Evolutionary conservation across 2,113 vertebrate genomes (phyloP).

Genomic region (Tachycineta bicolor): DNA sequence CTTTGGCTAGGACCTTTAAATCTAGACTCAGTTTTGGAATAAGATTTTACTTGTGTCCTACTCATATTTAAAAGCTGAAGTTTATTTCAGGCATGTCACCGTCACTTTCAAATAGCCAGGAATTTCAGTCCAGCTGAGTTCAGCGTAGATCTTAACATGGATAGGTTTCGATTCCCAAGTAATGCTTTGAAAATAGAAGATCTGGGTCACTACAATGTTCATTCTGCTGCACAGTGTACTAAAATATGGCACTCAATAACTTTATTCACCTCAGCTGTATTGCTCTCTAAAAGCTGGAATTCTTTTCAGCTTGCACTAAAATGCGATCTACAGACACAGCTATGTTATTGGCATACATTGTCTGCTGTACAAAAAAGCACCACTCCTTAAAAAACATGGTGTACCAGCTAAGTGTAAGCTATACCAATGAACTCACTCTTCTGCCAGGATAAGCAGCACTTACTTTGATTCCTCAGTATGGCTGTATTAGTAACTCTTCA

Average conservation of each 20-base stretch:
- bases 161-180: not conserved
- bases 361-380: rapidly evolving
- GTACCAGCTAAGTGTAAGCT: not conserved
- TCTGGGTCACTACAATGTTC: not conserved
- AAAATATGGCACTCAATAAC: not conserved
- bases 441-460: not conserved
- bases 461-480: not conserved
- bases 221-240: not conserved
- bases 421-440: not conserved
- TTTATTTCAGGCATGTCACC: not conserved
- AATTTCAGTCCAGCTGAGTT: not conserved
- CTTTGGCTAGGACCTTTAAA: not conserved
- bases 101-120: not conserved
- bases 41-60: not conserved
- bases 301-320: not conserved
- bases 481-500: not conserved
- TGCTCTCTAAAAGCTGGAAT: not conserved
- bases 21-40: not conserved
- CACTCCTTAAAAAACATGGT: not conserved
- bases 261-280: not conserved
- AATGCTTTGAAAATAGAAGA: not conserved
- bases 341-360: not conserved
- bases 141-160: not conserved
- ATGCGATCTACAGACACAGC: not conserved
- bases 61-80: not conserved